Evolutionary conservation across 2,113 vertebrate genomes (phyloP), one percentile per base, ranked within the genome.

Genomic region (Barnardius zonarius): DNA sequence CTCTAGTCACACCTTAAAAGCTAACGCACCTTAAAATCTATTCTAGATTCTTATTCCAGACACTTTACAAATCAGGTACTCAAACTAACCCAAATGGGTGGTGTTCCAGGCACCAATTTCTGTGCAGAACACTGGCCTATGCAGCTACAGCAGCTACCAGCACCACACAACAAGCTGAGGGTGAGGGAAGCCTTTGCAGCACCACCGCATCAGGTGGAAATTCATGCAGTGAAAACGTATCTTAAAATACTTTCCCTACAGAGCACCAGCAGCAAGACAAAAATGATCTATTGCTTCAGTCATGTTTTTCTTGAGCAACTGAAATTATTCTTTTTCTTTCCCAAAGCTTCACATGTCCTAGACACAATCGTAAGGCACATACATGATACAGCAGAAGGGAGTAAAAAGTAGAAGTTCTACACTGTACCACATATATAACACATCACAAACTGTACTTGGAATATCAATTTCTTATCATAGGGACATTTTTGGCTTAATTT

Each of bases 1-100:
- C 64, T 62, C 91, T 61, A 37, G 68, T 88, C 92, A 82, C 78
- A 87, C 81, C 78, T 79, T 86, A 46, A 87, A 94, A 82, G 46
- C 59, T 37, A 85, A 83, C 25, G 77, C 86, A n/a, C 48, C 95
- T 92, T 68, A 76, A 89, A 96, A 80, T 15, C 43, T 30, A 64
- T 59, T 57, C 28, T 1, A 79, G 54, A 62, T 46, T 64, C 92
- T 87, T 85, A 66, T 54, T 74, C 30, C 24, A 62, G 80, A 31
- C 49, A n/a, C 83, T 90, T 88, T 19, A 8, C 66, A 77, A 80
- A 57, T 30, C 64, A 90, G 78, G 64, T 66, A 79, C 41, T 49
- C 30, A 28, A 41, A 67, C 17, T 18, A 68, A 66, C 4, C 49
- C 43, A 30, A 39, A 77, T 1, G 22, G 24, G 2, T 23, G 11